A percentile compares a stretch with the other conserved stretches of the same genome.
Conservation (phyloP, 1,140 invertebrate species). For the Rhopalosiphum padi region DNA sequence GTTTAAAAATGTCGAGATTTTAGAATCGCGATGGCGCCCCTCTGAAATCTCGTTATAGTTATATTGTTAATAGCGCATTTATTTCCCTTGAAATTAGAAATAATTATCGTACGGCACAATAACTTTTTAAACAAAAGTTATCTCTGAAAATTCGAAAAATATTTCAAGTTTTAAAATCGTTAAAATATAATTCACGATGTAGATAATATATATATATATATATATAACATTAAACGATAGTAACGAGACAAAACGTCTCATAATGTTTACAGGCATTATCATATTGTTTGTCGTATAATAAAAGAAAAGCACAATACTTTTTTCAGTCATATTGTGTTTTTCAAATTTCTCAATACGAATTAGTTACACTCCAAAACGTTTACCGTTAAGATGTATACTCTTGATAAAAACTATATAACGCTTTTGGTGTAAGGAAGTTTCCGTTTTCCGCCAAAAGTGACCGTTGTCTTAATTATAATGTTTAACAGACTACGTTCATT, state of each 20-base stretch:
- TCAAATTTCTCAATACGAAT: neutral
- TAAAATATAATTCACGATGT: neutral
- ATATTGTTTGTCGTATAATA: neutral
- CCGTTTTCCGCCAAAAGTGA: neutral
- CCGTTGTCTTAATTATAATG: neutral
- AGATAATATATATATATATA: neutral
- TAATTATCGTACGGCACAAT: neutral
- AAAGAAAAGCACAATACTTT: neutral
- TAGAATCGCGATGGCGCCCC: neutral
- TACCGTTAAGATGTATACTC: neutral
- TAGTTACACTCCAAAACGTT: neutral
- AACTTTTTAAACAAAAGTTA: neutral
- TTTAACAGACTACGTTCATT: neutral
- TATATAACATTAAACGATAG: neutral
- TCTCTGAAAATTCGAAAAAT: neutral
- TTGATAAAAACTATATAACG: neutral
- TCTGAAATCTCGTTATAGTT: neutral
- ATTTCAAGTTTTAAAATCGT: neutral
- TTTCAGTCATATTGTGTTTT: neutral
- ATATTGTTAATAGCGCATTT: neutral
- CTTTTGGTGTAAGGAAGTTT: neutral
- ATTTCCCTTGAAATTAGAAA: neutral
- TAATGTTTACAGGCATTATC: neutral
- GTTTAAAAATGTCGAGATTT: neutral
- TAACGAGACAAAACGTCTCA: neutral